A percentile compares a stretch with the other conserved stretches of the same genome.
Conservation (phyloP, 2,113 vertebrate species). For the Oophaga pumilio region DNA sequence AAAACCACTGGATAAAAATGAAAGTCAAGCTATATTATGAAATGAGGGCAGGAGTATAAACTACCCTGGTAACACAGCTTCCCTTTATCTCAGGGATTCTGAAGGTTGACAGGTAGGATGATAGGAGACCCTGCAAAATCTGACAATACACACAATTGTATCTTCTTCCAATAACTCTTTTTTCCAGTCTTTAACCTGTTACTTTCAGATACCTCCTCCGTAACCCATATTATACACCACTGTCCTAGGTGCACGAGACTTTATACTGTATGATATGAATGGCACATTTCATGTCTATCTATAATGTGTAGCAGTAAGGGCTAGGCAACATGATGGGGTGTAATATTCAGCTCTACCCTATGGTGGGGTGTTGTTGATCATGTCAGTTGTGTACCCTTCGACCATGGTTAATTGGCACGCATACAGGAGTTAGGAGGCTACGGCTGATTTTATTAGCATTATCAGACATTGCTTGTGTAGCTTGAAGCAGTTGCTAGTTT, state of each 20-base stretch:
- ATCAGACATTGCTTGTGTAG: too few relatives aligned
- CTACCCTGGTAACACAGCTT: constrained; percentile 28
- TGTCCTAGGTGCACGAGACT: neutral
- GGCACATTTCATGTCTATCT: neutral
- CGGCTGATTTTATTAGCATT: neutral
- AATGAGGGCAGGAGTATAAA: constrained; percentile 21
- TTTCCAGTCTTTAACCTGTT: neutral
- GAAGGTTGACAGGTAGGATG: constrained; percentile 32
- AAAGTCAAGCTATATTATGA: constrained; percentile 45
- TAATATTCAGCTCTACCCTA: neutral
- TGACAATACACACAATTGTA: constrained; percentile 21
- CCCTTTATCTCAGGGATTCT: constrained; percentile 35
- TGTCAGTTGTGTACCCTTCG: neutral
- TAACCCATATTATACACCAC: neutral
- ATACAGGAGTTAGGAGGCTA: neutral
- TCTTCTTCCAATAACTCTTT: constrained; percentile 8
- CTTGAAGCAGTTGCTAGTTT: too few relatives aligned
- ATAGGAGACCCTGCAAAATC: constrained; percentile 16
- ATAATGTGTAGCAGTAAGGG: neutral
- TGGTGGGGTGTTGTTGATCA: neutral
- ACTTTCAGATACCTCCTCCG: neutral
- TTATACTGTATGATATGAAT: neutral
- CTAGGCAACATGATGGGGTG: neutral
- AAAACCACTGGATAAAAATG: constrained; percentile 59
- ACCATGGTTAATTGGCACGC: neutral